Conservation (phyloP, 2,888 invertebrate species). For the Mactromeris polynyma region DNA sequence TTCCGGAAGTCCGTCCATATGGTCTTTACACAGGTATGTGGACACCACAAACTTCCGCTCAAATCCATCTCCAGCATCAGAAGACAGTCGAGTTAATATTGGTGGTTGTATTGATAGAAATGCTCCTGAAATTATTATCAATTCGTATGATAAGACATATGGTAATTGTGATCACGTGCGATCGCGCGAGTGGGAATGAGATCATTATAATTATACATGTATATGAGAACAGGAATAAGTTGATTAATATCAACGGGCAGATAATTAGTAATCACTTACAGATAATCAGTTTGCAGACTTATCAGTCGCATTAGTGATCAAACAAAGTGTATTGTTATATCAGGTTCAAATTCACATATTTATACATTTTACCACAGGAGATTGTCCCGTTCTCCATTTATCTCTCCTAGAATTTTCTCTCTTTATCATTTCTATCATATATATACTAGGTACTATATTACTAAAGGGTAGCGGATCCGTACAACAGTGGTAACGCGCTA, state of each 20-base stretch:
- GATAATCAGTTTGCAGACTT: neutral
- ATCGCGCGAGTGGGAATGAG: neutral
- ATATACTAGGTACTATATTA: too few relatives aligned
- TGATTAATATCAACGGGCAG: neutral
- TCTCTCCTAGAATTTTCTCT: too few relatives aligned
- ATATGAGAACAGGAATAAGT: neutral
- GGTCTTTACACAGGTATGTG: slow-evolving; percentile 34
- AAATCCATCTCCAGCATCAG: slow-evolving; percentile 33
- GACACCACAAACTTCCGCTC: slow-evolving; percentile 55
- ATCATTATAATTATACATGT: neutral
- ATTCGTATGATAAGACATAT: neutral
- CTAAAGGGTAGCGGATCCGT: too few relatives aligned
- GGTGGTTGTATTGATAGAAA: slow-evolving; percentile 51
- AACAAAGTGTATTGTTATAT: too few relatives aligned
- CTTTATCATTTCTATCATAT: too few relatives aligned
- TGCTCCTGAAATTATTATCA: slow-evolving; percentile 33
- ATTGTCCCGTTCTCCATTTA: too few relatives aligned
- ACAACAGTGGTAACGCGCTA: too few relatives aligned
- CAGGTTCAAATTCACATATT: too few relatives aligned
- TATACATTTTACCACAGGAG: too few relatives aligned
- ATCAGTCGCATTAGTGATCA: too few relatives aligned
- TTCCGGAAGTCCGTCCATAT: slow-evolving; percentile 25
- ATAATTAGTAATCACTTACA: neutral
- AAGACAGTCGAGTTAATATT: slow-evolving; percentile 53
- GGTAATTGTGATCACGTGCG: neutral